Percentiles rank a stretch among this genome's conserved stretches.
phyloP scores from a whole-genome alignment of 2,888 invertebrate species.

The Octodonta nipae region DNA sequence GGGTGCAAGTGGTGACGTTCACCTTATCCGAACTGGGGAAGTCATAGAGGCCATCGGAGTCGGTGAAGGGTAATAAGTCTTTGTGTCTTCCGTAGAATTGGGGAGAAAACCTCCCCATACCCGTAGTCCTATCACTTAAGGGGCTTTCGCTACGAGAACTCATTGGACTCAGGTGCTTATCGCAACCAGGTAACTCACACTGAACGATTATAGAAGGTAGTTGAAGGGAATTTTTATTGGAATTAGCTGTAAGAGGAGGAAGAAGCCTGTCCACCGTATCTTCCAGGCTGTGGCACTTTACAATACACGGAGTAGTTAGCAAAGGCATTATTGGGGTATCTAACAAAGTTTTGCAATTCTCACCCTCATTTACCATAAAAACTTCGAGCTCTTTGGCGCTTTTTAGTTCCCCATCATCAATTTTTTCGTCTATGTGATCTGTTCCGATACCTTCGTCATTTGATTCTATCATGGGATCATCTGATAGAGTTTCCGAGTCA shows the following conservation, averaged over 20 bases:
- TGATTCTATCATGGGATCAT: conserved; percentile 56
- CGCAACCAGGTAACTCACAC: conserved; percentile 32
- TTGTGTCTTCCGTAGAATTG: conserved; percentile 57
- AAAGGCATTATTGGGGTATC: conserved; percentile 34
- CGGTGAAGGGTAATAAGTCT: conserved; percentile 53
- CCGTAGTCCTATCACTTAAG: conserved; percentile 54
- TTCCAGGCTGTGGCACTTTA: conserved; percentile 45
- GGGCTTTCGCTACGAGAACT: conserved; percentile 70
- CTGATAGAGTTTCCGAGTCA: conserved; percentile 62
- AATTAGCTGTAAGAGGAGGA: conserved; percentile 17
- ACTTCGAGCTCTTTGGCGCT: conserved; percentile 51
- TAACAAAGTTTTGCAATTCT: conserved; percentile 31
- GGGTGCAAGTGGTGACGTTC: conserved; percentile 33
- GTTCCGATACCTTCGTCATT: conserved; percentile 69
- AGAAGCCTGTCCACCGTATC: conserved; percentile 36
- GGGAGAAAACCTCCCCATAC: conserved; percentile 54
- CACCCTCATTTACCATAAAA: conserved; percentile 34
- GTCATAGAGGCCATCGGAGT: conserved; percentile 68
- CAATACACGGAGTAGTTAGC: conserved; percentile 39
- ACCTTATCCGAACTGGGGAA: conserved; percentile 62
- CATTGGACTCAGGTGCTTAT: conserved; percentile 48
- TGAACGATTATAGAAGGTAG: conserved; percentile 50
- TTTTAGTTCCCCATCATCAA: conserved; percentile 53
- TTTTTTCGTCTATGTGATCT: conserved; percentile 54
- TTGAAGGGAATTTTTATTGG: conserved; percentile 38